A percentile compares a stretch with the other conserved stretches of the same genome.
phyloP scores from a whole-genome alignment of 2,888 invertebrate species.

The Bombylius discolor region DNA sequence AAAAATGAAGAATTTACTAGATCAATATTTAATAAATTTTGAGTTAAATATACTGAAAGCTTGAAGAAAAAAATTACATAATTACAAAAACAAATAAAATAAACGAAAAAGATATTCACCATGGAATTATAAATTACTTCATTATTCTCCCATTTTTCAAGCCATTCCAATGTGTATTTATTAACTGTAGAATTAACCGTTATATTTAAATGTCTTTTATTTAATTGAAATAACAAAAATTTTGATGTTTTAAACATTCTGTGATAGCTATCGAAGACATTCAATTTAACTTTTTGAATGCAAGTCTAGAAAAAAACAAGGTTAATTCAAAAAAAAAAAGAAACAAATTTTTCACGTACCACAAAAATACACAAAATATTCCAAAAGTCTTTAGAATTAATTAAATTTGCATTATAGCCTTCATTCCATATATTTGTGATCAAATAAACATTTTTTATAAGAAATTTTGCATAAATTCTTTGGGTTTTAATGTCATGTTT shows the following conservation, averaged over 20 bases:
- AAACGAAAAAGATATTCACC: background rate
- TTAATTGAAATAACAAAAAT: background rate
- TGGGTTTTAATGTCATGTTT: background rate
- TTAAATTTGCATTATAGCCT: background rate
- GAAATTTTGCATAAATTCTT: background rate
- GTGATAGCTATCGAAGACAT: background rate
- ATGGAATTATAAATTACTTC: background rate
- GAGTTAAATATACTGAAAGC: background rate
- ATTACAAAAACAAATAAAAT: no score
- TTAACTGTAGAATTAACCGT: background rate
- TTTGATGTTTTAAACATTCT: background rate
- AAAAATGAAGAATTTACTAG: background rate
- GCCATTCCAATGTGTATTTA: background rate
- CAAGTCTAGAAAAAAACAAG: background rate
- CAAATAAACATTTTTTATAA: background rate
- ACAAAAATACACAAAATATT: background rate
- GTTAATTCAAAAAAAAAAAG: no score
- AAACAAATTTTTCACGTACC: background rate
- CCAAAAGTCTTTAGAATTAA: background rate
- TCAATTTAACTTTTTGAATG: background rate
- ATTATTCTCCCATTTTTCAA: background rate
- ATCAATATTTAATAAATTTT: background rate
- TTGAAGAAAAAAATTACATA: background rate
- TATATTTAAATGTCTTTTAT: background rate
- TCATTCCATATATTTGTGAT: background rate